Percentiles rank a stretch among this genome's conserved stretches.
phyloP scores from a whole-genome alignment of 2,797 vertebrate species.

The Hyperoplus lanceolatus region DNA sequence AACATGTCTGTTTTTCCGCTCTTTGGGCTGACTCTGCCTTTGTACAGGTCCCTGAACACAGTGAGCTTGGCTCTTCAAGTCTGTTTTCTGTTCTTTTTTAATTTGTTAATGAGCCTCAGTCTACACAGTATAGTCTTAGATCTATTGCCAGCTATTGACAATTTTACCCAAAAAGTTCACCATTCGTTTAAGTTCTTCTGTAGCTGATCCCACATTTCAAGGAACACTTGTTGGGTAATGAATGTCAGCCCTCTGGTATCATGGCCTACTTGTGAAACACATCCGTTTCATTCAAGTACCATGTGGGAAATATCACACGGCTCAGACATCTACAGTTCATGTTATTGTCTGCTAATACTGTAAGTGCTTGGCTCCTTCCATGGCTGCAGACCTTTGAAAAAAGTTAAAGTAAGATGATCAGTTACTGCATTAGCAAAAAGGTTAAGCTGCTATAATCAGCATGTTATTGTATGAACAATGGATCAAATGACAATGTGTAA shows the following conservation, averaged over 20 bases:
- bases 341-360: not conserved
- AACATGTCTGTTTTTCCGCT: not conserved
- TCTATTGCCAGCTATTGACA: constrained; percentile 12
- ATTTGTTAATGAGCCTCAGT: constrained; percentile 25
- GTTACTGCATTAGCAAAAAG: not conserved
- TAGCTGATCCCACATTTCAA: not conserved
- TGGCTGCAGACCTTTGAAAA: not conserved
- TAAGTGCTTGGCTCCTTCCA: not conserved
- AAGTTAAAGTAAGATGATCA: not conserved
- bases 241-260: no score
- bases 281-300: not conserved
- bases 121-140: not conserved
- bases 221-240: constrained; percentile 7
- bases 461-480: not conserved
- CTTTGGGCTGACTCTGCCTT: no score
- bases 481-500: not conserved
- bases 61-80: not conserved
- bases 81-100: constrained; percentile 16
- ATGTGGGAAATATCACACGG: not conserved
- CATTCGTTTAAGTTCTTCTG: constrained; percentile 9
- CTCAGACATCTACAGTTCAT: not conserved
- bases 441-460: not conserved
- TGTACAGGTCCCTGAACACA: not conserved
- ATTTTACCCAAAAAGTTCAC: not conserved
- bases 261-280: not conserved